Conservation (phyloP, 2,797 vertebrate species). For the Propithecus perrieri region DNA sequence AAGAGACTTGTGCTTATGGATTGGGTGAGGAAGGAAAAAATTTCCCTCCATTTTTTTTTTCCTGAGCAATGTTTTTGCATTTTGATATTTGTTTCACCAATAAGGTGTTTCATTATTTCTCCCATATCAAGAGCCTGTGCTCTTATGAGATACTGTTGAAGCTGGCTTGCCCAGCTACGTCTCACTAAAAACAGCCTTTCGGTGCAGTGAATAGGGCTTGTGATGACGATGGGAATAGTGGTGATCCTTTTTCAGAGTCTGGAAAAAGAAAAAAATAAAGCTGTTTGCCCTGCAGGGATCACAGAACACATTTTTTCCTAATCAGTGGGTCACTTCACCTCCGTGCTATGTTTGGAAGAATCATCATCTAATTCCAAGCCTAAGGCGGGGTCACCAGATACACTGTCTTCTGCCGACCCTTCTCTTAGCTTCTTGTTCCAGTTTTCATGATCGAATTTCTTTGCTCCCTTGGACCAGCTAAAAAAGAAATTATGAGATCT, state of each 20-base stretch:
- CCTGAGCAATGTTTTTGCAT: conserved; percentile 26
- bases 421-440: not conserved
- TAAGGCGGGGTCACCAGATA: conserved; percentile 41
- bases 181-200: conserved; percentile 42
- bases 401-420: not conserved
- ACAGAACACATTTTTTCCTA: not conserved
- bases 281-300: not conserved
- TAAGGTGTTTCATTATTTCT: conserved; percentile 78
- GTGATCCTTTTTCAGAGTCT: not conserved
- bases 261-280: not conserved
- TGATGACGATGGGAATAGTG: not conserved
- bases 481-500: conserved; percentile 59
- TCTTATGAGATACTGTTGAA: conserved; percentile 50
- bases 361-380: conserved; percentile 40
- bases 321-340: conserved; percentile 13
- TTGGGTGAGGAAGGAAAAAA: not conserved
- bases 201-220: not conserved
- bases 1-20: not conserved
- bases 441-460: conserved; percentile 58
- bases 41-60: not conserved
- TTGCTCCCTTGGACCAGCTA: not conserved
- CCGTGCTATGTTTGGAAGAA: not conserved
- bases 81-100: conserved; percentile 60
- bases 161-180: conserved; percentile 35
- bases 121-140: not conserved